These are phyloP conservation scores for Glyptemys insculpta DNA, from an alignment of 2,797 vertebrate species.

Conservation along the genomic window DNA sequence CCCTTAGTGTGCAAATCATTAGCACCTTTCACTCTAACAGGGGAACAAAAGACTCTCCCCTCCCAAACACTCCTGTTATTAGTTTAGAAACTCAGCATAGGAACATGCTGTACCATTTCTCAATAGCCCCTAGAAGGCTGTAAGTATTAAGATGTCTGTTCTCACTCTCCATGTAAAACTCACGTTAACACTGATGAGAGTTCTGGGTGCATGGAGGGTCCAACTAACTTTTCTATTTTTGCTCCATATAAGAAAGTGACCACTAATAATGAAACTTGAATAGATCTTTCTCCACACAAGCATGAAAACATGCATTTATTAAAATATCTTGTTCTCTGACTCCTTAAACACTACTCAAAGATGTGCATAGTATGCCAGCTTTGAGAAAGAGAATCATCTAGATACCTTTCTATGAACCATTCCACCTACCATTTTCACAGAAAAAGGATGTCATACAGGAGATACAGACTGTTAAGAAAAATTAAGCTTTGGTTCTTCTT, in stretches of 20 bases:
- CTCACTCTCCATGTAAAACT: not conserved
- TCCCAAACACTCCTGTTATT: not conserved
- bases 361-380: not conserved
- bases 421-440: not conserved
- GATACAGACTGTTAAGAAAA: not conserved
- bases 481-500: fast-evolving
- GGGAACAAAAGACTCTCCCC: not conserved
- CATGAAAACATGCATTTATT: not conserved
- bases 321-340: not conserved
- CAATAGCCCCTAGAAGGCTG: not conserved
- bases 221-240: not conserved
- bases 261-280: not conserved
- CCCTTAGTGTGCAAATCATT: too few relatives aligned
- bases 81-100: not conserved
- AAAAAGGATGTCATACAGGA: not conserved
- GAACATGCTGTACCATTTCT: not conserved
- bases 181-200: not conserved
- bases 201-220: not conserved
- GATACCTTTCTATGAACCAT: not conserved
- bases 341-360: not conserved
- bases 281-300: not conserved
- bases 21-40: not conserved
- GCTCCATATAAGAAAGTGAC: not conserved
- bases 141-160: not conserved
- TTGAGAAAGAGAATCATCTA: not conserved